Evolutionary conservation across 2,113 vertebrate species (phyloP).

Genomic region (Mastomys coucha): DNA sequence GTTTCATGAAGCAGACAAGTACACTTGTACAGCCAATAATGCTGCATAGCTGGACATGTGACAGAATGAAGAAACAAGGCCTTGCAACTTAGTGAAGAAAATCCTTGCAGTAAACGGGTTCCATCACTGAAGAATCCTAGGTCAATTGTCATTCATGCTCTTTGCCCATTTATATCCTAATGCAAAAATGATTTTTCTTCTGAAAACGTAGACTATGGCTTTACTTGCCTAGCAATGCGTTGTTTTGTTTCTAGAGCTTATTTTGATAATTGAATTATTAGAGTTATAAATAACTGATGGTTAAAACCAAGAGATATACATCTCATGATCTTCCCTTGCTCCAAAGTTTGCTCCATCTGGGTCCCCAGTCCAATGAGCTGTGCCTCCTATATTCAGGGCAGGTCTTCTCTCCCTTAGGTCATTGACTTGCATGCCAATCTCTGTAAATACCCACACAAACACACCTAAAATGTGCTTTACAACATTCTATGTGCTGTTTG

Average conservation of each 20-base stretch:
- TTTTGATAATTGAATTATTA: conserved; percentile 12
- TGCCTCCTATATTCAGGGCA: not conserved
- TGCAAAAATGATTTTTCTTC: not conserved
- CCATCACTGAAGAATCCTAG: not conserved
- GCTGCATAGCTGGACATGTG: not conserved
- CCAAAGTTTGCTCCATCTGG: not conserved
- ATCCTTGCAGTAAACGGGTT: not conserved
- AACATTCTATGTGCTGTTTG: not conserved
- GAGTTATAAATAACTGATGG: not conserved
- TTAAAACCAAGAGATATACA: too few species aligned
- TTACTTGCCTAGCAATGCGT: not conserved
- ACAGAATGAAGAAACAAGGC: not conserved
- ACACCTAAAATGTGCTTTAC: not conserved
- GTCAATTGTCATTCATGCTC: not conserved
- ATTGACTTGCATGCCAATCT: not conserved
- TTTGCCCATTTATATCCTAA: not conserved
- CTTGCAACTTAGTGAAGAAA: not conserved
- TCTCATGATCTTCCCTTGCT: not conserved
- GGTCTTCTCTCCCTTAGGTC: not conserved
- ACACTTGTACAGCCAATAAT: not conserved
- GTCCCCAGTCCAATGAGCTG: not conserved
- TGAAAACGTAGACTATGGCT: not conserved
- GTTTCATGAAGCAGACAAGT: not conserved
- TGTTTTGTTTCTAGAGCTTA: not conserved
- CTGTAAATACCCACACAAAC: not conserved